These are phyloP conservation scores for Callipepla squamata DNA, from an alignment of 2,113 vertebrate genomes.

Conservation along the genomic window DNA sequence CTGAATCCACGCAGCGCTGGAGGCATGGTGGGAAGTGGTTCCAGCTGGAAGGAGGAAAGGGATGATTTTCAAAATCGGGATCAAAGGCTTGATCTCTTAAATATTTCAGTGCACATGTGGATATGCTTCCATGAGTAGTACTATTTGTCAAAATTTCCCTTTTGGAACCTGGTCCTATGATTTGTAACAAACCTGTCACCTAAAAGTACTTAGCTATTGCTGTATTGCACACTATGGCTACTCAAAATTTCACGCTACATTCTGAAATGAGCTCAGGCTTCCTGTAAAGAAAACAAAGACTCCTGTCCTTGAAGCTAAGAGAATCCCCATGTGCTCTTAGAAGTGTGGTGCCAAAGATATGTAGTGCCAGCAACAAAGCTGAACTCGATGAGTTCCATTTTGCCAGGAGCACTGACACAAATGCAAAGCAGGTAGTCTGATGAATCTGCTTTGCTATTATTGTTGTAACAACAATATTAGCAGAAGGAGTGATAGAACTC, in stretches of 20 bases:
- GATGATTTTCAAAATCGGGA: slow-evolving; percentile 4
- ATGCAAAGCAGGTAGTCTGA: neutral
- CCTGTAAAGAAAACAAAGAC: neutral
- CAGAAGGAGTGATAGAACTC: neutral
- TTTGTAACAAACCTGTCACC: neutral
- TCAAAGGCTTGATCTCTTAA: slow-evolving; percentile 3
- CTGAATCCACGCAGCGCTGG: neutral
- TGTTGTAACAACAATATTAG: neutral
- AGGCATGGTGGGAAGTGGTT: neutral
- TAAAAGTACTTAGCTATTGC: neutral
- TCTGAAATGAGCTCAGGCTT: slow-evolving; percentile 1
- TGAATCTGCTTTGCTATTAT: neutral
- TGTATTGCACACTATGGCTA: neutral
- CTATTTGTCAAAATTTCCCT: neutral
- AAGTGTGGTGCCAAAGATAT: neutral
- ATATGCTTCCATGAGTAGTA: neutral
- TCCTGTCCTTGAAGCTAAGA: neutral
- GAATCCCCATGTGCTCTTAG: neutral
- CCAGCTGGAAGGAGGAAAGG: slow-evolving; percentile 2
- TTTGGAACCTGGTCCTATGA: neutral
- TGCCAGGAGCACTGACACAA: slow-evolving; percentile 20
- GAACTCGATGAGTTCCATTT: slow-evolving; percentile 21
- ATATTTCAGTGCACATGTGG: neutral
- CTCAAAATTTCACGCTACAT: neutral
- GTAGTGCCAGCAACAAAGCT: slow-evolving; percentile 15